Conservation (phyloP, 2,113 vertebrate genomes). For the Sebastes fasciatus region DNA sequence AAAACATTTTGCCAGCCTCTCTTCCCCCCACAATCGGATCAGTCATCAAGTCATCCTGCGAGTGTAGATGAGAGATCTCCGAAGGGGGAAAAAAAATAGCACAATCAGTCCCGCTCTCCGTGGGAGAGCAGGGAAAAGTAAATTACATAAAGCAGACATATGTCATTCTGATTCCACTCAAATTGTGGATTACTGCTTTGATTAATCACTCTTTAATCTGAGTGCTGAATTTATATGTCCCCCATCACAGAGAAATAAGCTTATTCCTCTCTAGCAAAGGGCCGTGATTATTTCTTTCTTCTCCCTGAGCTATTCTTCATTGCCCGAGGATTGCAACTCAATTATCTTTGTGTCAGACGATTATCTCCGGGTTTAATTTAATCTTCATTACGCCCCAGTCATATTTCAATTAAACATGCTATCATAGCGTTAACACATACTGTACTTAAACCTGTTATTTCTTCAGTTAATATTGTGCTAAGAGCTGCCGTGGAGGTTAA, state of each 20-base stretch:
- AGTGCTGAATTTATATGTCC: constrained; percentile 83
- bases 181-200: constrained; percentile 86
- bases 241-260: constrained; percentile 80
- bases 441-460: constrained; percentile 90
- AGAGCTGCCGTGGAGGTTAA: constrained; percentile 87
- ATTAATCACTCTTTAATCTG: constrained; percentile 89
- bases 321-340: constrained; percentile 88
- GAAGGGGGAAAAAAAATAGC: constrained; percentile 30
- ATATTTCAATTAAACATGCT: constrained; percentile 95
- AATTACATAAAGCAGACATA: constrained; percentile 84
- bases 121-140: constrained; percentile 60
- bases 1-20: constrained; percentile 72
- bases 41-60: constrained; percentile 72
- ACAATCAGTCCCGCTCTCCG: constrained; percentile 45
- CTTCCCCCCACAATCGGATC: constrained; percentile 67
- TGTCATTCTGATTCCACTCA: constrained; percentile 81
- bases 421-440: constrained; percentile 88
- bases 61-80: constrained; percentile 56
- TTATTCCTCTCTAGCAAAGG: constrained; percentile 78
- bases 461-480: constrained; percentile 90
- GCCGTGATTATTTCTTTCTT: constrained; percentile 82
- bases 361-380: constrained; percentile 94
- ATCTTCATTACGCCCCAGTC: constrained; percentile 91
- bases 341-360: constrained; percentile 94
- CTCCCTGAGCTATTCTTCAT: constrained; percentile 84